phyloP scores from a whole-genome alignment of 2,797 vertebrate species.

The Pseudotriccus pelzelni region DNA sequence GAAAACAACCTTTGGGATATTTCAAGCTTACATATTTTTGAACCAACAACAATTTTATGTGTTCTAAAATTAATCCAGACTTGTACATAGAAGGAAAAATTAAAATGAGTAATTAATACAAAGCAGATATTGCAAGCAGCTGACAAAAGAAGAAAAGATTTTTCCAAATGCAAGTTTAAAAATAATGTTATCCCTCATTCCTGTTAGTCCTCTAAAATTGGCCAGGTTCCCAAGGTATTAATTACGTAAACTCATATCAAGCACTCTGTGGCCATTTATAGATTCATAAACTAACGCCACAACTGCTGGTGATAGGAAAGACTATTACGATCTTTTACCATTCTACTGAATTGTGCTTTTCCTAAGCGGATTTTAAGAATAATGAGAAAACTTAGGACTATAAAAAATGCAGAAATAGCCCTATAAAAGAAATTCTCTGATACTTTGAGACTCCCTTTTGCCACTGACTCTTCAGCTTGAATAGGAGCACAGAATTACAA shows the following conservation, averaged over 20 bases:
- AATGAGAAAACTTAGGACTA: neutral
- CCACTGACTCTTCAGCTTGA: neutral
- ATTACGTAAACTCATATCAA: conserved; percentile 32
- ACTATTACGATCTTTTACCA: neutral
- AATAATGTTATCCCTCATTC: neutral
- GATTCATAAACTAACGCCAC: neutral
- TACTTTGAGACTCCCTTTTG: neutral
- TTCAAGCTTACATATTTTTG: neutral
- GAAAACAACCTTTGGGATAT: neutral
- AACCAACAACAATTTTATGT: neutral
- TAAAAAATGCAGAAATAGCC: neutral
- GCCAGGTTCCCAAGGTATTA: conserved; percentile 9
- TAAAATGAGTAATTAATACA: neutral
- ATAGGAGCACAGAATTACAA: neutral
- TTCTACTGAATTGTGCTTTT: neutral
- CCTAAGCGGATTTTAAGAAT: neutral
- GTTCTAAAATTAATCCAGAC: neutral
- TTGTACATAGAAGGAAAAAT: neutral
- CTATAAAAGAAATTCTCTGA: neutral
- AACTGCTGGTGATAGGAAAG: neutral
- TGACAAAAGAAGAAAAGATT: neutral
- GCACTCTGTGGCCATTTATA: conserved; percentile 3
- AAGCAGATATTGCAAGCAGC: neutral
- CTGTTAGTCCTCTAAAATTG: neutral
- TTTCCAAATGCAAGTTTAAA: conserved; percentile 1